Evolutionary conservation across 2,797 vertebrate genomes (phyloP).

Genomic region (Argentina silus): DNA sequence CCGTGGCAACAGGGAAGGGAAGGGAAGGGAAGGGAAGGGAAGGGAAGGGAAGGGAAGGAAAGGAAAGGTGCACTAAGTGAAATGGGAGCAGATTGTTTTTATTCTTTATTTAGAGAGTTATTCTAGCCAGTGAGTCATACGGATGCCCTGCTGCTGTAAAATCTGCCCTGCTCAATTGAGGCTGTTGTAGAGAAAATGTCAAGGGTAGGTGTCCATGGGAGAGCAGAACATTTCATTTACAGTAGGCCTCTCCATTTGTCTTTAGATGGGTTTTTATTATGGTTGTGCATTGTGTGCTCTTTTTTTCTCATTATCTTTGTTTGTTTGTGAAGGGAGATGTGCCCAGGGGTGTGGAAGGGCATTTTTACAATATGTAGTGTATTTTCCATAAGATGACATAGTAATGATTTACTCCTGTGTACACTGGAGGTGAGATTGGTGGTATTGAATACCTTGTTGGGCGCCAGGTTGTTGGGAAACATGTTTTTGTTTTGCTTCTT

Average conservation of each 20-base stretch:
- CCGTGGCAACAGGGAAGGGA: constrained; percentile 77
- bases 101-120: constrained; percentile 77
- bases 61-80: constrained; percentile 74
- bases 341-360: neutral
- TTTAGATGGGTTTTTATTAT: constrained; percentile 20
- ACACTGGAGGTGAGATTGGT: neutral
- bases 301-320: neutral
- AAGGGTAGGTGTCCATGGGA: constrained; percentile 41
- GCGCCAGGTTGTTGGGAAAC: neutral
- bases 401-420: neutral
- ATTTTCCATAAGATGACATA: neutral
- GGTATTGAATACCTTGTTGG: neutral
- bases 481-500: neutral
- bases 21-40: constrained; percentile 59
- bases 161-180: constrained; percentile 62
- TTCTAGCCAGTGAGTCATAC: constrained; percentile 66
- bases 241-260: constrained; percentile 17
- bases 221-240: constrained; percentile 21
- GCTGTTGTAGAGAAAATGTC: constrained; percentile 42
- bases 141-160: constrained; percentile 48
- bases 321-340: neutral
- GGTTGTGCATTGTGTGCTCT: neutral
- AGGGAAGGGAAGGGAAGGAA: constrained; percentile 68
- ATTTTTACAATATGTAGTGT: neutral
- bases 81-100: constrained; percentile 70